Conservation (phyloP, 2,888 invertebrate genomes). For the Coremacera marginata region DNA sequence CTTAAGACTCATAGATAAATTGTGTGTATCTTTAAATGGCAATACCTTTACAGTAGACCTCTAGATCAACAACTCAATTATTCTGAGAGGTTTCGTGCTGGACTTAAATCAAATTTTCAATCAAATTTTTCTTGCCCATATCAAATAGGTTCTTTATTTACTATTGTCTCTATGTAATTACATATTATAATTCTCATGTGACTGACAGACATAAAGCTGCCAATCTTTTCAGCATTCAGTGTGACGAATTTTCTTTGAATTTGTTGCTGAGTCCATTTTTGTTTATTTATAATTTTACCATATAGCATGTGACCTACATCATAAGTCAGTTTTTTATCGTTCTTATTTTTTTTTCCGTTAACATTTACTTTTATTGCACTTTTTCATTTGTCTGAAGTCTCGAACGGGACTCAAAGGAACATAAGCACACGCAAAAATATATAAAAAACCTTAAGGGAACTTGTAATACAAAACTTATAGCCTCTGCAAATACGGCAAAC, state of each 20-base stretch:
- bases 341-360: constrained; percentile 2
- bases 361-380: constrained; percentile 37
- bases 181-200: no score
- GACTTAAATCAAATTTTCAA: no score
- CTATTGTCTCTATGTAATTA: no score
- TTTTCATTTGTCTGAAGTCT: not conserved
- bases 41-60: no score
- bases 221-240: no score
- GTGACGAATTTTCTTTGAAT: not conserved
- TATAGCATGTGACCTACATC: constrained; percentile 43
- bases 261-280: not conserved
- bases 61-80: no score
- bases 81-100: no score
- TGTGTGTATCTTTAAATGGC: no score
- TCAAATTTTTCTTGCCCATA: no score
- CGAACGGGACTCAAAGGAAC: not conserved
- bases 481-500: constrained; percentile 28
- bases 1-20: no score
- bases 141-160: no score
- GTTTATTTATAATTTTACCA: constrained; percentile 12
- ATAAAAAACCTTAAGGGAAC: not conserved
- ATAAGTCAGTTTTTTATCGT: not conserved
- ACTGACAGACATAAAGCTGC: no score
- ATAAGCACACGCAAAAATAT: not conserved
- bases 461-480: constrained; percentile 22